Evolutionary conservation across 2,113 vertebrate genomes (phyloP).

Genomic region (Bothrops jararaca): DNA sequence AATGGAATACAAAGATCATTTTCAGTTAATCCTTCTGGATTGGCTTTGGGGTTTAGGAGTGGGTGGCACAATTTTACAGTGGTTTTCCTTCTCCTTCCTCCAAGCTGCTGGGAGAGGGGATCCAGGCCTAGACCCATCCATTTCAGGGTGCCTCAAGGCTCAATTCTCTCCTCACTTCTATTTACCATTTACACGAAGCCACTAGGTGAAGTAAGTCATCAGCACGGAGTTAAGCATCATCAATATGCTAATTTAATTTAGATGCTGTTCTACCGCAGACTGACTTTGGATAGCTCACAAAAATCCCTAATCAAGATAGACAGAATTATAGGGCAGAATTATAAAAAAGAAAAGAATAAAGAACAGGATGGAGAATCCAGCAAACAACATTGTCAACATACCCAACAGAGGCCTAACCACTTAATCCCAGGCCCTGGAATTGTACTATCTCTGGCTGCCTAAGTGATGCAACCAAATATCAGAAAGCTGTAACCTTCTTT

Average conservation of each 20-base stretch:
- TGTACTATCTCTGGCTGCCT: not conserved
- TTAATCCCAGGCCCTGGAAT: not conserved
- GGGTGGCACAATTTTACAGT: not conserved
- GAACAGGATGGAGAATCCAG: not conserved
- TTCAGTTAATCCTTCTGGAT: not conserved
- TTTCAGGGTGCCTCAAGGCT: not conserved
- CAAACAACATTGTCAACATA: not conserved
- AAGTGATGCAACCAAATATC: not conserved
- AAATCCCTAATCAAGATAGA: not conserved
- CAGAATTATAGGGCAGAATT: not conserved
- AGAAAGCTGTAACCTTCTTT: not conserved
- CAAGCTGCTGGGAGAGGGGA: not conserved
- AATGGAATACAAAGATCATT: not conserved
- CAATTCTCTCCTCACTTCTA: not conserved
- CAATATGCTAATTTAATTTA: not conserved
- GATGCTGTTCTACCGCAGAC: not conserved
- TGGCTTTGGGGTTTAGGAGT: not conserved
- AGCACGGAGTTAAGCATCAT: not conserved
- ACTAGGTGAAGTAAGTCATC: not conserved
- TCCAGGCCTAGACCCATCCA: not conserved
- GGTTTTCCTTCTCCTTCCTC: not conserved
- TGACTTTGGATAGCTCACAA: not conserved
- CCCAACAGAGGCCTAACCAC: not conserved
- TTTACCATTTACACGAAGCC: not conserved
- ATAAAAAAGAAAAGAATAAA: not conserved